Percentiles rank a stretch among this genome's conserved stretches.
Evolutionary conservation across 2,888 invertebrate species (phyloP).

Genomic region (Drosophila infuscata): DNA sequence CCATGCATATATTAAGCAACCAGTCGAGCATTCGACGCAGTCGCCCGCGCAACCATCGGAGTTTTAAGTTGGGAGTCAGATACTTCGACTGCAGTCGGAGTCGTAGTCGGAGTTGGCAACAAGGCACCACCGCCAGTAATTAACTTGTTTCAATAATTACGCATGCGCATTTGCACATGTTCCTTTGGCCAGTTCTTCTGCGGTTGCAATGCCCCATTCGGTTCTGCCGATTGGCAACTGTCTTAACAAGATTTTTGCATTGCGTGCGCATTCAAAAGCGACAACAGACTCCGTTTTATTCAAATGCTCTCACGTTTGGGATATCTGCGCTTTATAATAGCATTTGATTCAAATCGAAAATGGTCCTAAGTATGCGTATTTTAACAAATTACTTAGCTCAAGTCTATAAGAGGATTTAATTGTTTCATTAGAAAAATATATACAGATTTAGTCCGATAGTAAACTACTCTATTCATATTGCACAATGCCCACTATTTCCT

Average conservation of each 20-base stretch:
- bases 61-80: not conserved
- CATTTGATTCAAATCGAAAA: not conserved
- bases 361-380: not conserved
- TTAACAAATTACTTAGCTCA: not conserved
- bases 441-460: not conserved
- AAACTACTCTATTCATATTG: not conserved
- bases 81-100: not conserved
- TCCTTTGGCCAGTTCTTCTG: conserved; percentile 16
- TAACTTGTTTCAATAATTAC: conserved; percentile 82
- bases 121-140: conserved; percentile 76
- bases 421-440: not conserved
- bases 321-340: not conserved
- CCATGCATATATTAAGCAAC: conserved; percentile 76
- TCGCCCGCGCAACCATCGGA: conserved; percentile 52
- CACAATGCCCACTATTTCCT: not conserved
- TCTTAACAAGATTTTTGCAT: conserved; percentile 80
- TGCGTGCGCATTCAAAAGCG: conserved; percentile 72
- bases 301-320: conserved; percentile 31
- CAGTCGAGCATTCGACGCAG: conserved; percentile 28
- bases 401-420: not conserved
- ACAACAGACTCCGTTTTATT: conserved; percentile 44
- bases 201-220: conserved; percentile 32
- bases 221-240: conserved; percentile 44
- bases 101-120: conserved; percentile 35
- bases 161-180: conserved; percentile 81